These are phyloP conservation scores for Taurulus bubalis DNA, from an alignment of 2,113 vertebrate species.

Conservation along the genomic window DNA sequence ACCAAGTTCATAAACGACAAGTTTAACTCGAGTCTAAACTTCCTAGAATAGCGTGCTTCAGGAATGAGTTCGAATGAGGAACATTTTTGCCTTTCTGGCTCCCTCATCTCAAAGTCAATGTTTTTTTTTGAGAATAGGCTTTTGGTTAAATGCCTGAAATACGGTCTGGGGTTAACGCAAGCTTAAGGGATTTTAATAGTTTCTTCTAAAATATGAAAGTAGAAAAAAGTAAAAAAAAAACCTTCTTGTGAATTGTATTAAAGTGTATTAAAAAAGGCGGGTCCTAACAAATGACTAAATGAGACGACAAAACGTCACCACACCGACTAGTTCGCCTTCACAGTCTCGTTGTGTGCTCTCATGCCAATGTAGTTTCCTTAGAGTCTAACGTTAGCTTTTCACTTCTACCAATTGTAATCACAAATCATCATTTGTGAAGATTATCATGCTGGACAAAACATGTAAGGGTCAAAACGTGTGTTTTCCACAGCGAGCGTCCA, in stretches of 20 bases:
- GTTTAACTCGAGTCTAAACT: background rate
- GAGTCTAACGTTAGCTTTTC: too few species aligned
- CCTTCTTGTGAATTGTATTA: background rate
- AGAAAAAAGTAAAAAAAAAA: background rate
- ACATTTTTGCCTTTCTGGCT: background rate
- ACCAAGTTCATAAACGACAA: background rate
- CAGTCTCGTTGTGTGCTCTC: too few species aligned
- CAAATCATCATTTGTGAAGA: background rate
- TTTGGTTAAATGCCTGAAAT: background rate
- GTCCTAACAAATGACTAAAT: too few species aligned
- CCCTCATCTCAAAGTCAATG: background rate
- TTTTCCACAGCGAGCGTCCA: too few species aligned
- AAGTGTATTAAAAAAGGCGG: too few species aligned
- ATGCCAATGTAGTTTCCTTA: too few species aligned
- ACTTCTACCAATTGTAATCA: too few species aligned
- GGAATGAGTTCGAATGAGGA: background rate
- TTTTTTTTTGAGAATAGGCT: background rate
- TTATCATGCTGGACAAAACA: too few species aligned
- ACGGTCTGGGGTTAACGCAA: background rate
- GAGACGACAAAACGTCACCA: too few species aligned
- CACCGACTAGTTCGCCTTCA: too few species aligned
- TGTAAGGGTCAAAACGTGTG: too few species aligned
- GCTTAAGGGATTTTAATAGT: background rate
- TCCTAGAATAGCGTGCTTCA: background rate
- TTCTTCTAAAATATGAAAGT: background rate